Conservation (phyloP, 2,888 invertebrate species). For the Hirtodrosophila histrioides region DNA sequence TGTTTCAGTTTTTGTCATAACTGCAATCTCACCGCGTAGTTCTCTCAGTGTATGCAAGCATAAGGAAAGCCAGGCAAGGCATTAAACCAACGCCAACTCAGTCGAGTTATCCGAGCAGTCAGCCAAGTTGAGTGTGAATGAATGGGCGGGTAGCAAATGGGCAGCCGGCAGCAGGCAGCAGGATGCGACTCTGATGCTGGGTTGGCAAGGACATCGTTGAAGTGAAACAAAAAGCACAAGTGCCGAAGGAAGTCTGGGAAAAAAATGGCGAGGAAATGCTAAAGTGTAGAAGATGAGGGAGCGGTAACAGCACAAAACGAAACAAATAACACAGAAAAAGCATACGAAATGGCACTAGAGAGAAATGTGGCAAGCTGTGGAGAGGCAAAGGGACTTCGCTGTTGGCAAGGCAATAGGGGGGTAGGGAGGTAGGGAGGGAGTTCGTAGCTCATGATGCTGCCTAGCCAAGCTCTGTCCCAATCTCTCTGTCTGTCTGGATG, state of each 20-base stretch:
- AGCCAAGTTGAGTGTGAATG: slow-evolving; percentile 36
- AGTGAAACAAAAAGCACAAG: slow-evolving; percentile 62
- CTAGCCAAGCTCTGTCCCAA: slow-evolving; percentile 27
- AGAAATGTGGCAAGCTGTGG: slow-evolving; percentile 63
- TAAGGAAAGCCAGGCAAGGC: slow-evolving; percentile 36
- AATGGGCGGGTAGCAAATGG: slow-evolving; percentile 52
- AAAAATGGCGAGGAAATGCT: slow-evolving; percentile 22
- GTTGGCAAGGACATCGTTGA: slow-evolving; percentile 53
- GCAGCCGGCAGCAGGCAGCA: slow-evolving; percentile 34
- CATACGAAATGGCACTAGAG: slow-evolving; percentile 78
- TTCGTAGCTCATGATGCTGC: slow-evolving; percentile 68
- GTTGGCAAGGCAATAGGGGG: too few species aligned
- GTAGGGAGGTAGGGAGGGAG: not conserved
- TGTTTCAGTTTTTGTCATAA: too few species aligned
- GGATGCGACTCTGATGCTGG: slow-evolving; percentile 26
- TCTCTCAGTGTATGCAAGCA: slow-evolving; percentile 39
- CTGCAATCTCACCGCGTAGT: not conserved
- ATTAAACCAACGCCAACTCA: slow-evolving; percentile 49
- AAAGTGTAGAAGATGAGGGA: not conserved
- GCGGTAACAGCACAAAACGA: slow-evolving; percentile 55
- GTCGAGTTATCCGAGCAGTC: slow-evolving; percentile 41
- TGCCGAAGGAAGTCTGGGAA: slow-evolving; percentile 48
- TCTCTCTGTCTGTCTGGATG: slow-evolving; percentile 1
- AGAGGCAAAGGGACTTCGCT: not conserved
- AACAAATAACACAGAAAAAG: slow-evolving; percentile 78